phyloP scores from a whole-genome alignment of 2,888 invertebrate species.

The Embidobia sp. region DNA sequence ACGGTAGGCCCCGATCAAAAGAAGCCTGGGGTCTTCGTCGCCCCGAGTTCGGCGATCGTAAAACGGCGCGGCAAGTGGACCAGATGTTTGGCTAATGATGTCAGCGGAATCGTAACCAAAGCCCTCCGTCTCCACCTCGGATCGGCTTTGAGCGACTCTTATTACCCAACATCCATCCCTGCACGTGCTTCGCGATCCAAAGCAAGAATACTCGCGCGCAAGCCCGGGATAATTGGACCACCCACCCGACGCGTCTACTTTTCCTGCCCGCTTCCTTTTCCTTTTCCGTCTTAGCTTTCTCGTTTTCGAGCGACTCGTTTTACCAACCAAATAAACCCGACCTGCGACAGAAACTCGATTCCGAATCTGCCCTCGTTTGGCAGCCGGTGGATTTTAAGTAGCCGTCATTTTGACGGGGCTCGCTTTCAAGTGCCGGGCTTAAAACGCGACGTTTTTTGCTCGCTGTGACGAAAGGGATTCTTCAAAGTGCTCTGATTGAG shows the following conservation, averaged over 20 bases:
- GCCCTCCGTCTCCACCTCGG: slow-evolving; percentile 69
- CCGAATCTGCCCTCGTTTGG: slow-evolving; percentile 32
- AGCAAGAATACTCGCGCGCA: slow-evolving; percentile 72
- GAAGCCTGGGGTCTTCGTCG: slow-evolving; percentile 22
- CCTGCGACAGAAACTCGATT: slow-evolving; percentile 50
- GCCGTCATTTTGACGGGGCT: slow-evolving; percentile 43
- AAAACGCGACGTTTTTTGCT: slow-evolving; percentile 12
- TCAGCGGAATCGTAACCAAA: slow-evolving; percentile 81
- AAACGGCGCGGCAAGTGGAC: slow-evolving; percentile 70
- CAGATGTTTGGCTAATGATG: slow-evolving; percentile 82
- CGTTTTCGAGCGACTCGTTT: slow-evolving; percentile 42
- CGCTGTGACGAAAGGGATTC: slow-evolving; percentile 38
- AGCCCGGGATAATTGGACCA: slow-evolving; percentile 81
- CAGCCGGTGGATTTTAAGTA: slow-evolving; percentile 45
- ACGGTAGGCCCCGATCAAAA: slow-evolving; percentile 68
- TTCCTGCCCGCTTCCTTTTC: slow-evolving; percentile 48
- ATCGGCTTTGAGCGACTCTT: slow-evolving; percentile 74
- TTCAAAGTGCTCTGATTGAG: slow-evolving; percentile 31
- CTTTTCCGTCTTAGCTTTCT: slow-evolving; percentile 53
- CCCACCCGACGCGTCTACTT: slow-evolving; percentile 74
- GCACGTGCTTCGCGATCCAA: slow-evolving; percentile 75
- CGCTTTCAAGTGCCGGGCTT: slow-evolving; percentile 30
- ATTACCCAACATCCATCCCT: slow-evolving; percentile 75
- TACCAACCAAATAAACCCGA: slow-evolving; percentile 66
- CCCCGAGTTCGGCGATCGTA: slow-evolving; percentile 63